Percentiles rank a stretch among this genome's conserved stretches.
Evolutionary conservation across 2,888 invertebrate species (phyloP).

Genomic region (Ectobius pallidus): DNA sequence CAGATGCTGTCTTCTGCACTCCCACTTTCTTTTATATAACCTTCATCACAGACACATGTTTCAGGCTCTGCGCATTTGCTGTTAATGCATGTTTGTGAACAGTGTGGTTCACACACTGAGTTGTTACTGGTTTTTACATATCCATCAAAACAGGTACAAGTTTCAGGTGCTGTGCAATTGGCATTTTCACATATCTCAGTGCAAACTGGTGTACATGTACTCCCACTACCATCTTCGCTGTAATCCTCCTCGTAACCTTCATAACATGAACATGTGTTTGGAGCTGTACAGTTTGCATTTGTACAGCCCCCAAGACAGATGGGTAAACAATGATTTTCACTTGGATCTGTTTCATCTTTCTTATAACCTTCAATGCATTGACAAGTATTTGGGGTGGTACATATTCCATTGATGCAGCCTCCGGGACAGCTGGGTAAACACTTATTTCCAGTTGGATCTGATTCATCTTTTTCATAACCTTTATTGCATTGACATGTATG

Average conservation of each 20-base stretch:
- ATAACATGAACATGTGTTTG: slow-evolving; percentile 29
- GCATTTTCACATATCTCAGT: neutral
- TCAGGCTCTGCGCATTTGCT: slow-evolving; percentile 37
- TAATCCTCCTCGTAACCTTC: slow-evolving; percentile 1
- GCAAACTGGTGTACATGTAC: neutral
- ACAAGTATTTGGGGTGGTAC: neutral
- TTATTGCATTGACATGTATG: slow-evolving; percentile 50
- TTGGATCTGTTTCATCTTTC: neutral
- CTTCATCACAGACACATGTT: slow-evolving; percentile 41
- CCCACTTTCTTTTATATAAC: slow-evolving; percentile 39
- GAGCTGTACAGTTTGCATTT: slow-evolving; percentile 17
- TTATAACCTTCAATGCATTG: neutral
- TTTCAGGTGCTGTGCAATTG: neutral
- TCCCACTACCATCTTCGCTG: neutral
- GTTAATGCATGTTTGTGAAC: neutral
- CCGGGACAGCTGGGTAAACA: neutral
- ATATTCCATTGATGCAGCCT: neutral
- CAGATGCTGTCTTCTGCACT: slow-evolving; percentile 16
- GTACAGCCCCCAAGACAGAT: neutral
- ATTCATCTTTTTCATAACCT: neutral
- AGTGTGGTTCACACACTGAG: neutral
- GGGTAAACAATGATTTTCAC: slow-evolving; percentile 24
- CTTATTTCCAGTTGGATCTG: neutral
- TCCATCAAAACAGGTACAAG: neutral
- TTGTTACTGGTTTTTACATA: neutral